Conservation (phyloP, 37 sponge, comb jelly and placozoan genomes). For the Hexactinellida sp. region DNA sequence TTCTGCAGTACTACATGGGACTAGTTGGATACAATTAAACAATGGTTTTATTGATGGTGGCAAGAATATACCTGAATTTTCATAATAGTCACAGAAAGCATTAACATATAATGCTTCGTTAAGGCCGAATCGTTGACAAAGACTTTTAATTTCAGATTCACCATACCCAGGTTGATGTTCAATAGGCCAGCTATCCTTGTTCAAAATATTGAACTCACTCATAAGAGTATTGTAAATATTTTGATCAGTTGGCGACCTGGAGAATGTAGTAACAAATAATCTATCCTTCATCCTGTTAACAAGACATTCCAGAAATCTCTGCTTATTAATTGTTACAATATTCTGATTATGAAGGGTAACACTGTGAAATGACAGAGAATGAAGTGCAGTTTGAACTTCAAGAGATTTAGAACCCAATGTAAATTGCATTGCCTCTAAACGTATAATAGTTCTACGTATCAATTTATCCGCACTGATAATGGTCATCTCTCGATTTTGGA, state of each 20-base stretch:
- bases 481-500: slow-evolving; percentile 19
- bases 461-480: slow-evolving; percentile 13
- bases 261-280: slow-evolving; percentile 14
- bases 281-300: slow-evolving; percentile 7
- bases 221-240: background rate
- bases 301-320: slow-evolving; percentile 18
- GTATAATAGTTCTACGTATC: slow-evolving; percentile 16
- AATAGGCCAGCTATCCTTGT: slow-evolving; percentile 12
- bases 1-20: background rate
- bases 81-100: background rate
- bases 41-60: background rate
- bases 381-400: slow-evolving; percentile 17
- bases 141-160: slow-evolving; percentile 16
- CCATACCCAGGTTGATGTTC: slow-evolving; percentile 22
- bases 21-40: background rate
- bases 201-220: slow-evolving; percentile 17
- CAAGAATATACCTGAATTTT: background rate
- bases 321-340: slow-evolving; percentile 9
- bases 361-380: slow-evolving; percentile 17
- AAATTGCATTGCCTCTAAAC: slow-evolving; percentile 11
- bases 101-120: background rate
- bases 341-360: slow-evolving; percentile 13
- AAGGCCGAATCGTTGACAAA: slow-evolving; percentile 18
- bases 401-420: slow-evolving; percentile 15
- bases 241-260: slow-evolving; percentile 16